Base-by-base conservation (phyloP, 2,113 vertebrate genomes). In the Aspidoscelis tigris region DNA sequence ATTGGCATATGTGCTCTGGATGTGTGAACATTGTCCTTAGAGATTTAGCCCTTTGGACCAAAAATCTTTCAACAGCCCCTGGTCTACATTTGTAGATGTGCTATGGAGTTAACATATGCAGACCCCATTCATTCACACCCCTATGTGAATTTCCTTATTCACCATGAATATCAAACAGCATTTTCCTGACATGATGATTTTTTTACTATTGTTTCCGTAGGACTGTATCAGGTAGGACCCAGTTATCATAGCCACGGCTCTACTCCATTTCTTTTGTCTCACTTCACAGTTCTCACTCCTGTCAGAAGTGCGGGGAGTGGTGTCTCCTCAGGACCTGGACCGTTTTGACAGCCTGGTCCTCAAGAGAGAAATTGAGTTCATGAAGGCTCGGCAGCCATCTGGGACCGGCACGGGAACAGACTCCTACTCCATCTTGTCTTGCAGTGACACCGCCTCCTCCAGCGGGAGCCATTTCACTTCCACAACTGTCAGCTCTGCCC, bases 401-500 rank as follows among this genome's bases (percentile, higher is more conserved):
- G 95, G 95, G 26, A 82, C 96, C 0, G 88, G 90, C 2, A 20
- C 88, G 0, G 91, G 94, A 76, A 86, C 92, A 0, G 98, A 99
- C 93, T 95, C 96, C 83, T 95, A 95, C 91, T 99, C 98, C 47
- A 89, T 97, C 95, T 96, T 97, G 91, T 99, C 98, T 70, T 98
- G 95, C 93, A 98, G 97, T 0, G 98, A 98, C 94, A 98, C 97
- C 0, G 88, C 97, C 85, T 98, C 98, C 0, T 99, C 98, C 58
- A 97, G 97, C 0, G 97, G 97, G 93, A 99, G 98, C 95, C 98
- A 97, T 77, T 96, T 98, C 95, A 99, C 98, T 76, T 97, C 97
- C 93, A 99, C 98, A 61, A 99, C 98, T 0, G 96, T 99, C 94
- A 99, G 98, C 95, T 99, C 98, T 0, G 98, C 98, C 47, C 95